phyloP scores from a whole-genome alignment of 2,888 invertebrate species.

The Margaritifera margaritifera region DNA sequence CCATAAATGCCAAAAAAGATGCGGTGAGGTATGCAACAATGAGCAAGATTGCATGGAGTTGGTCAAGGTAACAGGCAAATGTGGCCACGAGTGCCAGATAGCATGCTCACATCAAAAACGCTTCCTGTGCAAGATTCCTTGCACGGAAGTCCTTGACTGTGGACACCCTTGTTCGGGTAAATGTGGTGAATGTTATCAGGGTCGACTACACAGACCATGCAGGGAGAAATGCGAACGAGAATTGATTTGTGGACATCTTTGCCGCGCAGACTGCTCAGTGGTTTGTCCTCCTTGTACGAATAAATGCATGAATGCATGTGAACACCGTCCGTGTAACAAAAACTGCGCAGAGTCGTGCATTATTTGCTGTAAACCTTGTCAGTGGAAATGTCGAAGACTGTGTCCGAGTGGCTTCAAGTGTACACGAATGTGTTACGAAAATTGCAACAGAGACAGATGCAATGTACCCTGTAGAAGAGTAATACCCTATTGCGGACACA shows the following conservation, averaged over 20 bases:
- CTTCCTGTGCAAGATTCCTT: constrained; percentile 42
- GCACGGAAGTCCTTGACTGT: constrained; percentile 49
- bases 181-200: constrained; percentile 20
- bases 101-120: neutral
- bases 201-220: constrained; percentile 25
- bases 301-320: constrained; percentile 67
- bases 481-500: constrained; percentile 34
- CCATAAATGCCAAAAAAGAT: constrained; percentile 51
- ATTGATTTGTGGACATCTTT: constrained; percentile 75
- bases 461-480: constrained; percentile 27
- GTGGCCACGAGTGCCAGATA: too few relatives aligned
- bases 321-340: constrained; percentile 59
- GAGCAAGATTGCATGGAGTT: neutral
- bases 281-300: constrained; percentile 69
- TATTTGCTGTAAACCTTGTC: constrained; percentile 68
- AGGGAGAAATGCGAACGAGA: constrained; percentile 60
- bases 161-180: constrained; percentile 26
- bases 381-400: constrained; percentile 60
- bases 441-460: constrained; percentile 63
- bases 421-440: constrained; percentile 60
- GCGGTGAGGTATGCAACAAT: constrained; percentile 56
- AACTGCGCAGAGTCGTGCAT: constrained; percentile 61
- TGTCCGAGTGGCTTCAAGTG: constrained; percentile 38
- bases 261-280: constrained; percentile 65
- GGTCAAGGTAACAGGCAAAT: too few relatives aligned